Percentiles rank a stretch among this genome's conserved stretches.
phyloP scores from a whole-genome alignment of 2,113 vertebrate genomes.

The Elephantulus edwardii region DNA sequence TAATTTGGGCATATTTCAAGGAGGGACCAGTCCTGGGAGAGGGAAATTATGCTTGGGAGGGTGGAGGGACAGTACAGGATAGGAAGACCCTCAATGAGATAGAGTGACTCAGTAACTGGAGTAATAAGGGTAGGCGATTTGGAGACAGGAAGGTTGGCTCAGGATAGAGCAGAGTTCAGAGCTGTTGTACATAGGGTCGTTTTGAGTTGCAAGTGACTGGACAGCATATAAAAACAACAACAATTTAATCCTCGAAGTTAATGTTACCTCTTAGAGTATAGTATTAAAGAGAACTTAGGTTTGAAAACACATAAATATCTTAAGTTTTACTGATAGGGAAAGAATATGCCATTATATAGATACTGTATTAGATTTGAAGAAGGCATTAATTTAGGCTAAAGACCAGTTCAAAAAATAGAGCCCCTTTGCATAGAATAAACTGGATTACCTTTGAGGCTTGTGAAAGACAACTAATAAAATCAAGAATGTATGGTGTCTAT shows the following conservation, averaged over 20 bases:
- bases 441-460: background rate
- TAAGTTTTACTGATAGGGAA: background rate
- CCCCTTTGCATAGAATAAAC: no score
- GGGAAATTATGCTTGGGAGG: no score
- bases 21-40: no score
- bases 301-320: background rate
- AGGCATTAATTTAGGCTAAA: no score
- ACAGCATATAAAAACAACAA: background rate
- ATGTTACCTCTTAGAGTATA: background rate
- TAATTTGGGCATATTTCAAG: no score
- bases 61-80: no score
- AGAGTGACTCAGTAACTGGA: background rate
- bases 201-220: background rate
- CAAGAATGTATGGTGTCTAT: no score
- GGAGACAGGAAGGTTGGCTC: background rate
- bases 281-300: background rate
- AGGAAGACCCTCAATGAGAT: no score
- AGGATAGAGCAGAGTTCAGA: background rate
- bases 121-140: background rate
- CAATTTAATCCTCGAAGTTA: background rate
- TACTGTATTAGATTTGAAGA: background rate
- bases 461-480: no score
- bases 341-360: background rate
- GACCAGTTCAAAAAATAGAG: no score
- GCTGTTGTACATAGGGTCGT: background rate